phyloP scores from a whole-genome alignment of 2,888 invertebrate genomes.

The Spisula subtruncata region DNA sequence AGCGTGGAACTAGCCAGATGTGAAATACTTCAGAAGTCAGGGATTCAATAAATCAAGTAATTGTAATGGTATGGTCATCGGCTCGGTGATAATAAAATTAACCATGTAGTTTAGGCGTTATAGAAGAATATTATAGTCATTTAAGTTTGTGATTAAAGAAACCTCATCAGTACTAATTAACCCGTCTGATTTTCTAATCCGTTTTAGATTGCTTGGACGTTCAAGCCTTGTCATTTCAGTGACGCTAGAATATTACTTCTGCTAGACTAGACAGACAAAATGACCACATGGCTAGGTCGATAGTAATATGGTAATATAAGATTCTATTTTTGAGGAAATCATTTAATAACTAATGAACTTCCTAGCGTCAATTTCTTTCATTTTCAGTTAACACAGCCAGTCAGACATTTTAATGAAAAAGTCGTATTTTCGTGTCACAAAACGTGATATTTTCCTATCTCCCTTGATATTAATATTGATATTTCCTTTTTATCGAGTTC shows the following conservation, averaged over 20 bases:
- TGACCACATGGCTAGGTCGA: constrained; percentile 47
- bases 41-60: constrained; percentile 11
- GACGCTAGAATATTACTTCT: constrained; percentile 51
- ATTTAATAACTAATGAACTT: constrained; percentile 20
- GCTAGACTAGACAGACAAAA: constrained; percentile 33
- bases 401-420: background rate
- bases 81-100: background rate
- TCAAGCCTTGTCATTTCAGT: constrained; percentile 48
- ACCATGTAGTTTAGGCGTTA: background rate
- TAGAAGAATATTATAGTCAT: constrained; percentile 29
- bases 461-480: background rate
- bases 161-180: constrained; percentile 47
- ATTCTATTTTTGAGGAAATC: constrained; percentile 27
- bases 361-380: constrained; percentile 6
- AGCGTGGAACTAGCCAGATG: background rate
- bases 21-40: background rate
- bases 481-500: constrained; percentile 1
- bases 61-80: background rate
- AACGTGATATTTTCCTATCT: background rate
- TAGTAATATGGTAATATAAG: background rate
- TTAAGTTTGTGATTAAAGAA: constrained; percentile 17
- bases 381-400: background rate
- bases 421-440: background rate
- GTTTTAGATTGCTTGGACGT: constrained; percentile 57
- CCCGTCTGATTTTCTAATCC: constrained; percentile 60